phyloP scores from a whole-genome alignment of 2,888 invertebrate species.

The Noctua janthe region DNA sequence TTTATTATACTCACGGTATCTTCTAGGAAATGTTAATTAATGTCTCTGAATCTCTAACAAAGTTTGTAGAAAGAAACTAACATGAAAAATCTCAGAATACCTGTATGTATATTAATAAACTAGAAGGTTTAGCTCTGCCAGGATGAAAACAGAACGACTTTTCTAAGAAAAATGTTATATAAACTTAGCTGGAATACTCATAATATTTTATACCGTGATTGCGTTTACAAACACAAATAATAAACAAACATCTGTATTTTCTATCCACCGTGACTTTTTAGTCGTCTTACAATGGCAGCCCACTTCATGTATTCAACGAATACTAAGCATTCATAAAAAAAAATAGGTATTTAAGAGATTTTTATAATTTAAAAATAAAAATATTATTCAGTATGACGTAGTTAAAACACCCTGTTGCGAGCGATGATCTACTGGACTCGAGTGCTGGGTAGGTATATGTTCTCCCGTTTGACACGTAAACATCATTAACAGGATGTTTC shows the following conservation, averaged over 20 bases:
- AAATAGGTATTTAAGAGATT: too few relatives aligned
- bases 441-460: too few relatives aligned
- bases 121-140: not conserved
- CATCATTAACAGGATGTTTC: too few relatives aligned
- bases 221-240: not conserved
- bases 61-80: not conserved
- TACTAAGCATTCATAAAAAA: too few relatives aligned
- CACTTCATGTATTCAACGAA: too few relatives aligned
- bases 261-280: too few relatives aligned
- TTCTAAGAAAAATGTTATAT: not conserved
- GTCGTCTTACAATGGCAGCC: too few relatives aligned
- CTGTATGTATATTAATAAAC: conserved; percentile 10
- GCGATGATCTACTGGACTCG: too few relatives aligned
- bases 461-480: too few relatives aligned
- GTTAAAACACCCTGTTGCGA: too few relatives aligned
- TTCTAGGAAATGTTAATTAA: not conserved
- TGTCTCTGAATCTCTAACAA: conserved; percentile 7
- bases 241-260: not conserved
- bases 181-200: not conserved
- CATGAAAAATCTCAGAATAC: not conserved
- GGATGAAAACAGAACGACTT: not conserved
- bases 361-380: too few relatives aligned
- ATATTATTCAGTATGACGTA: too few relatives aligned
- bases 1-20: not conserved
- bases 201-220: not conserved